Base-by-base conservation (phyloP, 2,888 invertebrate genomes). In the Drosophila nigritarsus region DNA sequence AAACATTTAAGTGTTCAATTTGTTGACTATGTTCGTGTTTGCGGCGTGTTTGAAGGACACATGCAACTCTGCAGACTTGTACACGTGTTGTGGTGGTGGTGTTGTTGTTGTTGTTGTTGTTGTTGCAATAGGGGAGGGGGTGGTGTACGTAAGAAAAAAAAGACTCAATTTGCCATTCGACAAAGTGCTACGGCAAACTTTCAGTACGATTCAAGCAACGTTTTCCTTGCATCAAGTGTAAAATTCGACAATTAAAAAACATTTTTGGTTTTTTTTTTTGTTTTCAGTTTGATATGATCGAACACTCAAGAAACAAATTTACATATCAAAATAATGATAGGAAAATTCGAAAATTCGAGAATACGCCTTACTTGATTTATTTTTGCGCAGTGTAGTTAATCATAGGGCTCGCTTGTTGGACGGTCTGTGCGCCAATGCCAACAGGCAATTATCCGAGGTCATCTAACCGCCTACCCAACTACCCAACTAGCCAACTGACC, bases 381-480 rank as follows among this genome's bases (percentile, higher is more conserved):
- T 45, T 45, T 45, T 24, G 45, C 24, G 24, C 45, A 45, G 45
- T 45, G 45, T 45, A 24, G 24, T 7, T 24, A 45, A 24, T 24
- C 15, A 24, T 15, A 24, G 24, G 15, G 15, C 8, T 15, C 15
- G 45, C 24, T 13, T 1, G n/a, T 20, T 24, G 20, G 11, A 8
- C 15, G 45, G 38, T 29, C 20, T 20, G 15, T 0, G 3, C 69
- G 75, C 69, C 55, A 74, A 40, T 59, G 64, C 55, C 74, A 75
- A 56, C 59, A 55, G 69, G 62, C 62, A 45, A 49, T 54, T 48
- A 55, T 59, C 45, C 67, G 42, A 58, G 68, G 66, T 66, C 54
- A 45, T 24, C 24, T 36, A 53, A 9, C 24, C 40, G 5, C n/a
- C 15, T 36, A 15, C 34, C 29, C 9, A 18, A n/a, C 38, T 20